Base-by-base conservation (phyloP, 2,797 vertebrate species). In the Acanthopagrus latus region DNA sequence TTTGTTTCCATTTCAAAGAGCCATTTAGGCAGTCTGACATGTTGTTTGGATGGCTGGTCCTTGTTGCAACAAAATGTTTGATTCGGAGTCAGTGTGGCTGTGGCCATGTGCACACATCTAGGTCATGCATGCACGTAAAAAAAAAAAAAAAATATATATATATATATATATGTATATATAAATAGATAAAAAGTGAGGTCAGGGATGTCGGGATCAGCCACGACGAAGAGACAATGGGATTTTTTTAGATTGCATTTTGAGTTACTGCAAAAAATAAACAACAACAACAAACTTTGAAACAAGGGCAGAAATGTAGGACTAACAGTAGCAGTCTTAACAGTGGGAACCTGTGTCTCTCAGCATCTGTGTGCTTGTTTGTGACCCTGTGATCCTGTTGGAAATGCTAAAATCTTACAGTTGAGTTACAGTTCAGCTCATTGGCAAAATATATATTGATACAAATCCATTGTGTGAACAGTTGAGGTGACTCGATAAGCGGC, bases 1-100 rank as follows among this genome's bases (percentile, higher is more conserved):
- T 87, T 88, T 86, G 78, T 89, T 88, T 85, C 74, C 66, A 81
- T 85, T 84, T 83, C 69, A 82, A 90, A 86, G 59, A 80, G 76
- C 58, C 64, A 74, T 86, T 83, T 77, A 18, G 8, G 23, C 43
- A 18, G n/a, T 14, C 27, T 72, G 78, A 88, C 82, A 27, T 51
- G 80, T 43, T 79, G 76, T 83, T 83, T 84, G 74, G 76, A 83
- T 9, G 11, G 74, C 71, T 66, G 81, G 56, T 85, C 62, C 70
- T 83, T 18, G 8, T 48, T 83, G 80, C 67, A 74, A 74, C 76
- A 73, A 72, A 77, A 66, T 69, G 47, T 82, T 78, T 69, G 74
- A 89, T 84, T 77, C 80, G 64, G 64, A 78, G 81, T 46, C 46
- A 41, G 64, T n/a, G 64, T 58, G 63, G 69, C 47, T 29, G 29